phyloP scores from a whole-genome alignment of 2,888 invertebrate species.

The Polia nebulosa region DNA sequence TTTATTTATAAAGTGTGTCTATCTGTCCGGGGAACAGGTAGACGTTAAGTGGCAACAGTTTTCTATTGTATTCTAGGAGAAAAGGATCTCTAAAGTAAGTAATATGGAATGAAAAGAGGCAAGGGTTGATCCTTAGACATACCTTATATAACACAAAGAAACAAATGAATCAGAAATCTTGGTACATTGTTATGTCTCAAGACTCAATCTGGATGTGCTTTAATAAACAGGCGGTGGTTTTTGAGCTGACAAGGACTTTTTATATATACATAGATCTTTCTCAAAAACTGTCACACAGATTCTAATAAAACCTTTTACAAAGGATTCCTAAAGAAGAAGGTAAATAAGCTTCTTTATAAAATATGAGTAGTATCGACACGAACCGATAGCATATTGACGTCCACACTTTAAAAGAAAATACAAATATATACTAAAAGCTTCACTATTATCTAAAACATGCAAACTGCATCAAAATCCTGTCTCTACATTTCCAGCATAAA shows the following conservation, averaged over 20 bases:
- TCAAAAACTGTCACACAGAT: background rate
- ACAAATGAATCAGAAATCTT: background rate
- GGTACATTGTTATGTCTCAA: too few species aligned
- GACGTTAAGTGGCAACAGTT: background rate
- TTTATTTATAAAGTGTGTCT: constrained; percentile 44
- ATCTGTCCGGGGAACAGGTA: constrained; percentile 12
- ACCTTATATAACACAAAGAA: background rate
- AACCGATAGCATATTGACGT: background rate
- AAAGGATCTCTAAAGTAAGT: constrained; percentile 8
- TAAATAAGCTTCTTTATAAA: background rate
- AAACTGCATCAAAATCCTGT: constrained; percentile 43
- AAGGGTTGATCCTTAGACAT: background rate
- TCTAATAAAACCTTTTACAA: background rate
- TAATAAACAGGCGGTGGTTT: background rate
- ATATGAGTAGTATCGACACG: background rate
- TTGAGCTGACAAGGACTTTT: too few species aligned
- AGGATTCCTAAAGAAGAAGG: background rate
- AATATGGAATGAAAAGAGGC: constrained; percentile 5
- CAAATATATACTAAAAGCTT: constrained; percentile 1
- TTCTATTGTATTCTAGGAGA: constrained; percentile 21
- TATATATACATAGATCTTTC: too few species aligned
- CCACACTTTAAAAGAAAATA: constrained; percentile 15
- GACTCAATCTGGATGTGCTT: background rate
- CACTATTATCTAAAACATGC: constrained; percentile 22
- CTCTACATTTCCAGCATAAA: constrained; percentile 13